Evolutionary conservation across 2,888 invertebrate genomes (phyloP), one percentile per base, ranked within the genome.

Genomic region (Phoronis australis): DNA sequence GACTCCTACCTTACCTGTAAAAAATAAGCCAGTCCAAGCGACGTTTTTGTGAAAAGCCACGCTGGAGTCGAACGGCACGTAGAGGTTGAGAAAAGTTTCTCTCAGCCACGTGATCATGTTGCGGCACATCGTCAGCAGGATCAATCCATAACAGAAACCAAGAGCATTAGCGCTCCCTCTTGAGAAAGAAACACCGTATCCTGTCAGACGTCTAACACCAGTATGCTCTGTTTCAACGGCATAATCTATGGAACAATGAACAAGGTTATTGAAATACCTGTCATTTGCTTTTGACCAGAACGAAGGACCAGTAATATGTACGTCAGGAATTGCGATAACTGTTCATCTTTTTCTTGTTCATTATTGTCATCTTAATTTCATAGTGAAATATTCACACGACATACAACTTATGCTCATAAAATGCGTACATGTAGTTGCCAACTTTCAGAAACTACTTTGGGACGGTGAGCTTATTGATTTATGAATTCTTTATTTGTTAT

Each of bases 141-240:
- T 71, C 1, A 81, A 76, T 1, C 83, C 80, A 68, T 80, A 83
- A 23, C 81, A 79, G 65, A 84, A 83, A 80, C 83, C 83, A 80
- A 83, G 82, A 2, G 80, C 82, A 5, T 83, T 83, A 1, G 84
- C 84, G 1, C 83, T 82, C 20, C 83, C 84, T 58, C 83, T 71
- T 1, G 83, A 83, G 18, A 83, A 62, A 22, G 82, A 80, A 20
- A 84, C 81, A 9, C 83, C 83, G 61, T 81, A 80, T 22, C 83
- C 82, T 50, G 82, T 81, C 56, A 84, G 79, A 50, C 79, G 78
- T 45, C 83, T 70, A n/a, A 83, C 69, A 15, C 84, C 84, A 23
- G 78, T 75, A 65, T 83, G 82, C 62, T 84, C 84, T 38, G 80
- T 69, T 68, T 83, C 82, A 5, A 83, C 77, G 1, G 81, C 77